Evolutionary conservation across 2,888 invertebrate genomes (phyloP).

Genomic region (Apotomis betuletana): DNA sequence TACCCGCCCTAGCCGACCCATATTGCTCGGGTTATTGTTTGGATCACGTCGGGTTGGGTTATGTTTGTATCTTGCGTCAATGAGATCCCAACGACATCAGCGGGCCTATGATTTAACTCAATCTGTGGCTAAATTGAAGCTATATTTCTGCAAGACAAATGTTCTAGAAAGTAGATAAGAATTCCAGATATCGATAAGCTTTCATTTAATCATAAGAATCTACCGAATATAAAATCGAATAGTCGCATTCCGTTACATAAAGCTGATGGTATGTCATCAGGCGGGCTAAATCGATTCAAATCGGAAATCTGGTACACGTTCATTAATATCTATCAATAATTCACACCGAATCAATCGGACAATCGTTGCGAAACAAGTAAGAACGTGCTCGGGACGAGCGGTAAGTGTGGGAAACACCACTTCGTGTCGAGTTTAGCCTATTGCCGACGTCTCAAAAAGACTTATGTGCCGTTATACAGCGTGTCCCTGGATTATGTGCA

Average conservation of each 20-base stretch:
- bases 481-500: too few species aligned
- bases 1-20: too few species aligned
- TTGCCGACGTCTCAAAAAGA: slow-evolving; percentile 39
- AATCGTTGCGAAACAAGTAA: slow-evolving; percentile 43
- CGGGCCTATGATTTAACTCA: background rate
- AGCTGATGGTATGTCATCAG: slow-evolving; percentile 22
- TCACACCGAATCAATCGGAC: slow-evolving; percentile 44
- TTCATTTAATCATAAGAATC: background rate
- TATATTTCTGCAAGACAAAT: too few species aligned
- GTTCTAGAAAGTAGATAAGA: background rate
- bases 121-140: background rate
- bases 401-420: slow-evolving; percentile 55
- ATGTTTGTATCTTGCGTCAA: background rate
- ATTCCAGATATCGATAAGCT: background rate
- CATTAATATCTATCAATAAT: slow-evolving; percentile 45
- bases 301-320: slow-evolving; percentile 37
- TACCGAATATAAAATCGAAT: slow-evolving; percentile 3
- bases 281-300: slow-evolving; percentile 30
- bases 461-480: background rate
- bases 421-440: slow-evolving; percentile 56
- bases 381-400: slow-evolving; percentile 39
- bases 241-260: slow-evolving; percentile 21
- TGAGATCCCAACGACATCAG: background rate
- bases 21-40: too few species aligned
- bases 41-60: too few species aligned